phyloP scores from a whole-genome alignment of 2,797 vertebrate genomes.

The Tachyglossus aculeatus region DNA sequence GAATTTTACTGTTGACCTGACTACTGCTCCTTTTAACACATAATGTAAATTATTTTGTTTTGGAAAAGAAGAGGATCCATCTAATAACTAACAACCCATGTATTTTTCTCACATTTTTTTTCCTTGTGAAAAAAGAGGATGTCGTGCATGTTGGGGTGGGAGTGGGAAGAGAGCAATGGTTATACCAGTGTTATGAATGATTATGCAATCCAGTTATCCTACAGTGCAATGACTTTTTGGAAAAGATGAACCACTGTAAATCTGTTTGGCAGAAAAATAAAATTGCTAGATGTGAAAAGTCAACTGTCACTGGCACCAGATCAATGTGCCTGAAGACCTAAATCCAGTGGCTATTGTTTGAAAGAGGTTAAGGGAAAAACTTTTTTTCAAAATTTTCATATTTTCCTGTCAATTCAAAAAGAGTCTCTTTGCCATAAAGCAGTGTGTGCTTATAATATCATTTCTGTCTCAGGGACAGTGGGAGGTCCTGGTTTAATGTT shows the following conservation, averaged over 20 bases:
- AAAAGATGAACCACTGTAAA: too few species aligned
- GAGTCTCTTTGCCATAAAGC: constrained; percentile 5
- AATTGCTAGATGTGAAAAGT: too few species aligned
- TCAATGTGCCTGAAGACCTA: not conserved
- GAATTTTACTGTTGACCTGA: not conserved
- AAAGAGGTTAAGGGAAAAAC: not conserved
- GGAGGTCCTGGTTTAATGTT: constrained; percentile 47
- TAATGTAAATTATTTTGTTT: not conserved
- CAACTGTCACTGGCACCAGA: too few species aligned
- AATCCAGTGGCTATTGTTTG: constrained; percentile 25
- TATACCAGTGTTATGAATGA: too few species aligned
- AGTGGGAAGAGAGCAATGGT: too few species aligned
- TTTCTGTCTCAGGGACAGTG: constrained; percentile 30
- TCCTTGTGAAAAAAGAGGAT: too few species aligned
- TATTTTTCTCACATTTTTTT: too few species aligned
- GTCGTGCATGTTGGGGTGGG: too few species aligned
- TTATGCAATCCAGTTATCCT: too few species aligned
- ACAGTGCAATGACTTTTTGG: too few species aligned
- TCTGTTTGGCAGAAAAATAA: too few species aligned
- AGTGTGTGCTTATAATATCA: constrained; percentile 36
- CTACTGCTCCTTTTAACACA: not conserved
- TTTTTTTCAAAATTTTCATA: not conserved
- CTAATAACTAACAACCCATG: too few species aligned
- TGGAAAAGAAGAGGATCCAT: not conserved
- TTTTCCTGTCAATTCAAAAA: not conserved